These are phyloP conservation scores for Cinclus cinclus DNA, from an alignment of 2,113 vertebrate genomes.

Conservation along the genomic window DNA sequence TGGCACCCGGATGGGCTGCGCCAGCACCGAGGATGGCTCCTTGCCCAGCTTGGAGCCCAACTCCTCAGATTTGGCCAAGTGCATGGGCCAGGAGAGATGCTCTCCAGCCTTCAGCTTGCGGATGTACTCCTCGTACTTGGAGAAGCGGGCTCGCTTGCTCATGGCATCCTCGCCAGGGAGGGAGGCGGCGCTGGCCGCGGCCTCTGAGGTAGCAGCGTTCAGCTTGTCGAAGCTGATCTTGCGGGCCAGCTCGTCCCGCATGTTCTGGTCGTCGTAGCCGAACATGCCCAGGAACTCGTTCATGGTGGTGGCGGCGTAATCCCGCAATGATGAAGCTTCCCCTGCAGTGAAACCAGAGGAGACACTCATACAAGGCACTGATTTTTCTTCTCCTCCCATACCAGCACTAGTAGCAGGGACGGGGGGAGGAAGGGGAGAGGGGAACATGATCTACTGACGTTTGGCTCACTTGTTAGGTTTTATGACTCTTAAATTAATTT, in stretches of 20 bases:
- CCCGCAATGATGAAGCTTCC: constrained; percentile 88
- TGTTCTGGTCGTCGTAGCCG: constrained; percentile 95
- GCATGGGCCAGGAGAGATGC: constrained; percentile 88
- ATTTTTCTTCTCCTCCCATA: not conserved
- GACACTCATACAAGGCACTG: not conserved
- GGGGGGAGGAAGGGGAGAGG: constrained; percentile 53
- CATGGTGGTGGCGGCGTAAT: constrained; percentile 97
- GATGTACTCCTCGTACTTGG: constrained; percentile 99
- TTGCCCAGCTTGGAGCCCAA: constrained; percentile 84
- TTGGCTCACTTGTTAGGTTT: constrained; percentile 86
- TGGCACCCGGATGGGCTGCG: constrained; percentile 71
- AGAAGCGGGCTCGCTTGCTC: constrained; percentile 91
- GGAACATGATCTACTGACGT: constrained; percentile 79
- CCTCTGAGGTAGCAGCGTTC: constrained; percentile 88
- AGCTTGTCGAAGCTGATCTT: constrained; percentile 97
- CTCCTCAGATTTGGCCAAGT: constrained; percentile 84
- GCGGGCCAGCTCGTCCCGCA: constrained; percentile 91
- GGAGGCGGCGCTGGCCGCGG: constrained; percentile 24
- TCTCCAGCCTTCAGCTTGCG: constrained; percentile 96
- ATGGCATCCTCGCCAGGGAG: constrained; percentile 82
- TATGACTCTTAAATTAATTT: constrained; percentile 90
- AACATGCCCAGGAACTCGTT: constrained; percentile 98
- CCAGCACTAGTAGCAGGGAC: not conserved
- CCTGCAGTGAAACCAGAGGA: constrained; percentile 71
- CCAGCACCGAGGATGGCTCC: constrained; percentile 73